phyloP scores from a whole-genome alignment of 92 coral and sea anemone species.

The Porites divaricata region DNA sequence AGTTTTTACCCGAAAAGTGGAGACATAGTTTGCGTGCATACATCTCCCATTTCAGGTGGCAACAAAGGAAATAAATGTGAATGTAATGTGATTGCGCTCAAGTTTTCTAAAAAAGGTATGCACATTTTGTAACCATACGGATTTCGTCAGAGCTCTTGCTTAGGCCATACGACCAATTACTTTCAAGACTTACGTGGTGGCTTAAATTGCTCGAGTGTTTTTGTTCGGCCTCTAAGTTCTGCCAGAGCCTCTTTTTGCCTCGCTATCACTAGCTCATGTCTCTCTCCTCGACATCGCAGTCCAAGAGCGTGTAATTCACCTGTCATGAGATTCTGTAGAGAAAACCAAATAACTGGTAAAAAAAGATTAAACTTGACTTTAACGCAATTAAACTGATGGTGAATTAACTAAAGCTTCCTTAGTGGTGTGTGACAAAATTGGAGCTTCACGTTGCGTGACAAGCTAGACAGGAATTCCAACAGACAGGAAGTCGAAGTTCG shows the following conservation, averaged over 20 bases:
- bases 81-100: too few species aligned
- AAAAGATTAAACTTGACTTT: not conserved
- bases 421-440: too few species aligned
- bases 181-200: constrained; percentile 82
- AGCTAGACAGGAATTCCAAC: too few species aligned
- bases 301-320: constrained; percentile 73
- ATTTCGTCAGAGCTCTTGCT: too few species aligned
- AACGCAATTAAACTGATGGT: too few species aligned
- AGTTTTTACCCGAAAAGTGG: too few species aligned
- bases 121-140: not conserved
- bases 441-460: too few species aligned
- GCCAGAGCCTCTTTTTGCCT: constrained; percentile 91
- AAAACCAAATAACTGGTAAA: not conserved
- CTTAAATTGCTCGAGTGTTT: constrained; percentile 85
- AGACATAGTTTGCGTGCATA: too few species aligned
- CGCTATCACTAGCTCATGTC: constrained; percentile 86
- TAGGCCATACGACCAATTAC: not conserved
- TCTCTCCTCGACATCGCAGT: constrained; percentile 86
- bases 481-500: too few species aligned
- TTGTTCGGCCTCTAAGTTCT: constrained; percentile 81
- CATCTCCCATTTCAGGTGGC: too few species aligned
- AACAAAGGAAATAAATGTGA: too few species aligned
- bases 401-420: not conserved
- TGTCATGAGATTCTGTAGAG: constrained; percentile 60
- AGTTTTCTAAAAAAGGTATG: too few species aligned